Evolutionary conservation across 2,113 vertebrate genomes (phyloP), one percentile per base, ranked within the genome.

Genomic region (Paracanthobrama guichenoti): DNA sequence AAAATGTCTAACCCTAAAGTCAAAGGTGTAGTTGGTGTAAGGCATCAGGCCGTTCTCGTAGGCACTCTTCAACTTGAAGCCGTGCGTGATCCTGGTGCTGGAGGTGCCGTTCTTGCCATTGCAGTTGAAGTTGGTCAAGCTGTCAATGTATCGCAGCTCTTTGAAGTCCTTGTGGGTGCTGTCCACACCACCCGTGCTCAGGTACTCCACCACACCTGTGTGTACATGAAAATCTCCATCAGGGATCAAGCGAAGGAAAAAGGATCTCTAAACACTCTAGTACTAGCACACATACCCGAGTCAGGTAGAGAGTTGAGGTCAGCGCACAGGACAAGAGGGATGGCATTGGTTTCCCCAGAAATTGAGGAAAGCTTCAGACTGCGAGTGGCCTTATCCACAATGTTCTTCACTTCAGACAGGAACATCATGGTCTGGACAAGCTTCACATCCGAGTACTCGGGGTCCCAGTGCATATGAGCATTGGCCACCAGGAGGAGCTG

Each of bases 391-490:
- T 98, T 97, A 92, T 99, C 97, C 91, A 98, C 97, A 67, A 99
- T 98, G 92, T 95, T 98, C 92, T 98, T 98, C 89, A 99, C 97
- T 91, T 99, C 97, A 0, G 97, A 99, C 88, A 99, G 95, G 93
- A 99, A 99, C 97, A 99, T 99, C 97, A 99, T 99, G 85, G 97
- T 99, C 90, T 99, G 97, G 85, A 99, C 97, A 91, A 99, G 93
- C 91, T 99, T 99, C 84, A 99, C 97, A 86, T 99, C 97, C 48
- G 97, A 99, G 91, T 97, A 99, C 62, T 99, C 97, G 1, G 97
- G 97, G 90, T 99, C 97, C 97, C 97, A 99, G 93, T 99, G 97
- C 97, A 99, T 99, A 87, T 99, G 97, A 81, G 97, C 97, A 86
- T 99, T 99, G 89, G 97, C 97, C 87, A 99, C 95, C 87, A 99